Evolutionary conservation across 2,113 vertebrate genomes (phyloP), one percentile per base, ranked within the genome.

Genomic region (Nothoprocta perdicaria): DNA sequence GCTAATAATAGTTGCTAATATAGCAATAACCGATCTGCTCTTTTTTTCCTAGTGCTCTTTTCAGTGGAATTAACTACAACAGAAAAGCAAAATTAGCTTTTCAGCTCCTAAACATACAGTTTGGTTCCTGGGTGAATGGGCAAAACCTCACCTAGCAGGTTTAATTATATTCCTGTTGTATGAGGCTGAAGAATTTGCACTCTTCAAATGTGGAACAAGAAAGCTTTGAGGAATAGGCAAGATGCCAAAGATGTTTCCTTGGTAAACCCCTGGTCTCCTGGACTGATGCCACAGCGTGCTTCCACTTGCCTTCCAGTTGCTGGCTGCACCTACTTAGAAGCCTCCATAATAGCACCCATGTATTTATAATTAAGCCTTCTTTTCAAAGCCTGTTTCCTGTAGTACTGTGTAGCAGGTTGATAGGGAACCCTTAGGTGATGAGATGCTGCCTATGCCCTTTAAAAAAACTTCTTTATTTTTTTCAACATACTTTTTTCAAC

Each of bases 1-100:
- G 79, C 61, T 95, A 92, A 80, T 84, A 91, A 88, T 78, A 90
- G 86, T 62, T 9, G 8, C 75, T 82, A 79, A 81, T 7, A 23
- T 45, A 86, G 66, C 81, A 93, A 78, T 89, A 92, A 74, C 46
- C 2, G 0, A 38, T 85, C 77, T 80, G 71, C 50, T 81, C 24
- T 76, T 88, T 27, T 80, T 41, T 48, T 22, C 38, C 63, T 82
- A 50, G 60, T 50, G 46, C 78, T 81, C 61, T 80, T 93, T 75
- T 71, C 6, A 50, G n/a, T 63, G 78, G 45, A 81, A 58, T 83
- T 63, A 66, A 74, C 48, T 83, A 40, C 58, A 63, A 41, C 23
- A 19, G 22, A 53, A 72, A 50, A 62, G 55, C 61, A 9, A 6
- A 85, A 73, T 76, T 40, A 79, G 24, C 74, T 83, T 38, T 46